A percentile compares a stretch with the other conserved stretches of the same genome.
Evolutionary conservation across 2,797 vertebrate species (phyloP).

Genomic region (Botia kubotai): DNA sequence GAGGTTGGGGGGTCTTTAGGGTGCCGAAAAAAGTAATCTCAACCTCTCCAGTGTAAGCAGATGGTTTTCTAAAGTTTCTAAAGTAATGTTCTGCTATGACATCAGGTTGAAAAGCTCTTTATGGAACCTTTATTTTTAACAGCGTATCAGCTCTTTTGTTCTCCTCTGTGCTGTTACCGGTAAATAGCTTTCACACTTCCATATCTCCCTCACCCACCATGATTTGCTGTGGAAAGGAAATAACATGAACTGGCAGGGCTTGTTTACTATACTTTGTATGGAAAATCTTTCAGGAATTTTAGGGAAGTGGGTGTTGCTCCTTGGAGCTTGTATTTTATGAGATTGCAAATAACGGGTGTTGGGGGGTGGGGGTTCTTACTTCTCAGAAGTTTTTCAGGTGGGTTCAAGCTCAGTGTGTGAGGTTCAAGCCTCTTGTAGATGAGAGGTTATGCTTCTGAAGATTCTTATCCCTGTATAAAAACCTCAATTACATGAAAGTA

Average conservation of each 20-base stretch:
- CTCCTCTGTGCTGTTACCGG: slow-evolving; percentile 53
- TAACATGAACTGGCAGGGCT: slow-evolving; percentile 67
- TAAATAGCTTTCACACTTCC: slow-evolving; percentile 66
- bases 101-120: background rate
- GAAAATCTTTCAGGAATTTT: slow-evolving; percentile 79
- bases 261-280: slow-evolving; percentile 79
- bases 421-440: slow-evolving; percentile 62
- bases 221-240: slow-evolving; percentile 78
- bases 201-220: slow-evolving; percentile 57
- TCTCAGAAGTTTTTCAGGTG: slow-evolving; percentile 66
- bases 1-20: background rate
- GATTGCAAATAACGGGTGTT: slow-evolving; percentile 66
- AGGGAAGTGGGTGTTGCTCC: slow-evolving; percentile 79
- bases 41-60: no score
- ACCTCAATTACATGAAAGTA: slow-evolving; percentile 35
- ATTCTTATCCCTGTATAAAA: slow-evolving; percentile 54
- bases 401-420: slow-evolving; percentile 51
- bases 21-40: background rate
- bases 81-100: background rate
- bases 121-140: slow-evolving; percentile 13
- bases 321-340: slow-evolving; percentile 67
- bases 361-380: slow-evolving; percentile 48
- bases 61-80: no score
- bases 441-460: slow-evolving; percentile 56
- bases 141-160: slow-evolving; percentile 61